Percentiles rank a stretch among this genome's conserved stretches.
Conservation (phyloP, 2,888 invertebrate species). For the Volucella inflata region DNA sequence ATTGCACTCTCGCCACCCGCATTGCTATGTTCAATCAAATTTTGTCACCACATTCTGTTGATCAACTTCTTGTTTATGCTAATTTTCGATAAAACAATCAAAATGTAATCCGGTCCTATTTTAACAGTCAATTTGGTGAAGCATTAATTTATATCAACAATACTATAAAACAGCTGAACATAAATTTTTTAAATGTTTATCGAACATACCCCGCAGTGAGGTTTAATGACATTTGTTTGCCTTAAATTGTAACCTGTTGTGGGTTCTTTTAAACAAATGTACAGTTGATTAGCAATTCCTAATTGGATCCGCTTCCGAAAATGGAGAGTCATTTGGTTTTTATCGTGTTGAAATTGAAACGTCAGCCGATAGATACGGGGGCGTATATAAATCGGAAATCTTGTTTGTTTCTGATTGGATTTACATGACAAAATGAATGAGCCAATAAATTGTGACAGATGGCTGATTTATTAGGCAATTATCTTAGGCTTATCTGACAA, state of each 20-base stretch:
- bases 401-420: background rate
- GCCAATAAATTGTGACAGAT: background rate
- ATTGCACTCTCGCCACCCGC: conserved; percentile 1
- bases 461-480: background rate
- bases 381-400: background rate
- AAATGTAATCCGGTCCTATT: conserved; percentile 22
- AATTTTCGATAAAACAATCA: conserved; percentile 29
- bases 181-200: background rate
- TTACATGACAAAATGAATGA: background rate
- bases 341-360: background rate
- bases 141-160: conserved; percentile 22
- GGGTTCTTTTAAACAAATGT: background rate
- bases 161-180: background rate
- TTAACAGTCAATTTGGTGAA: conserved; percentile 21
- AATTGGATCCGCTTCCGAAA: conserved; percentile 11
- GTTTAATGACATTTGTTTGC: background rate
- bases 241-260: background rate
- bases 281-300: background rate
- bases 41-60: background rate
- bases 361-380: conserved; percentile 5
- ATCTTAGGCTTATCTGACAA: background rate
- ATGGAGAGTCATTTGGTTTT: background rate
- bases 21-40: conserved; percentile 8
- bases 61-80: conserved; percentile 33
- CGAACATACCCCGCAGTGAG: conserved; percentile 14